These are phyloP conservation scores for Petromus typicus DNA, from an alignment of 2,113 vertebrate genomes.

Conservation along the genomic window DNA sequence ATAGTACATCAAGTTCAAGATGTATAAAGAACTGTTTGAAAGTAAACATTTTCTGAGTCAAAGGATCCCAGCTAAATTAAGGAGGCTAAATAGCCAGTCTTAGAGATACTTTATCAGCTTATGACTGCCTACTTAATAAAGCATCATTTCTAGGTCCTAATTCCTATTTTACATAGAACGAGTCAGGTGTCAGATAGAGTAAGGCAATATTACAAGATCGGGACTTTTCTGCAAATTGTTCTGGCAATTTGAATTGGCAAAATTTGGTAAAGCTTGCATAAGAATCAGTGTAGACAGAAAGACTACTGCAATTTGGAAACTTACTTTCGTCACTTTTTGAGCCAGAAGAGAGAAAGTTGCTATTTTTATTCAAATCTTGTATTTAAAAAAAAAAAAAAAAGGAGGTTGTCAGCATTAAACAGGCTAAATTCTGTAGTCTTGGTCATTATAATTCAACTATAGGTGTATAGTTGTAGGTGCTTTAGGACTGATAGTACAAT, in stretches of 20 bases:
- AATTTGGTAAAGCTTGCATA: conserved; percentile 42
- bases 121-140: conserved; percentile 71
- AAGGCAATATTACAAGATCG: not conserved
- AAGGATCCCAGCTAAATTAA: conserved; percentile 57
- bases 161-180: conserved; percentile 16
- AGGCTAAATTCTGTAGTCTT: conserved; percentile 15
- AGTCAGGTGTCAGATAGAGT: not conserved
- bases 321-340: not conserved
- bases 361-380: conserved; percentile 34
- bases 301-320: conserved; percentile 38
- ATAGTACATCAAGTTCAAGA: conserved; percentile 79
- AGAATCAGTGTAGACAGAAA: conserved; percentile 30
- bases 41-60: conserved; percentile 75
- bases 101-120: conserved; percentile 37
- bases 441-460: conserved; percentile 28
- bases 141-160: not conserved
- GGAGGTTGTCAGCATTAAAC: conserved; percentile 41
- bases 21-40: conserved; percentile 79
- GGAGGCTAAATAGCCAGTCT: conserved; percentile 67
- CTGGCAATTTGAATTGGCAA: conserved; percentile 44
- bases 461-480: conserved; percentile 3
- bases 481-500: conserved; percentile 18
- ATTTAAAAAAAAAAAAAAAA: conserved; percentile 57
- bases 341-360: conserved; percentile 47
- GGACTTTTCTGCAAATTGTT: not conserved